A percentile compares a stretch with the other conserved stretches of the same genome.
These are phyloP conservation scores for Drosophila atroscutellata DNA, from an alignment of 2,888 invertebrate species.

Conservation along the genomic window DNA sequence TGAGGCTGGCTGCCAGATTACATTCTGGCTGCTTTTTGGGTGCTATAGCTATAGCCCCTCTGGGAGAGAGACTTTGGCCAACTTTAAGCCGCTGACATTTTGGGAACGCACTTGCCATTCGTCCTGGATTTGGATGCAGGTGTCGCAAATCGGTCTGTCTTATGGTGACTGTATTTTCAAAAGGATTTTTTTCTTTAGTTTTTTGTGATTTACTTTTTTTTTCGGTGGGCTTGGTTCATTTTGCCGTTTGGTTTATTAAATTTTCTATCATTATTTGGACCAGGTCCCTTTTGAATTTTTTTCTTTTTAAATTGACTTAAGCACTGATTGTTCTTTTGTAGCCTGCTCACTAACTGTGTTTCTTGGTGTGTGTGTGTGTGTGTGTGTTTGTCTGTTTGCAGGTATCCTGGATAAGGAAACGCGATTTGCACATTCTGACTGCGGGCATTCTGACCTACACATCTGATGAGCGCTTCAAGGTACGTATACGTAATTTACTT, in stretches of 20 bases:
- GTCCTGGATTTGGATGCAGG: constrained; percentile 23
- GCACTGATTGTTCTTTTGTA: constrained; percentile 50
- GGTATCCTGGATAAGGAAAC: constrained; percentile 96
- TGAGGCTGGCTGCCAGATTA: constrained; percentile 72
- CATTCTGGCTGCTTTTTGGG: constrained; percentile 55
- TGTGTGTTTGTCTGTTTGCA: constrained; percentile 66
- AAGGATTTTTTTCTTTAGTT: constrained; percentile 19
- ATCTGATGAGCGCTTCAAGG: constrained; percentile 94
- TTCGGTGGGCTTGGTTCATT: constrained; percentile 53
- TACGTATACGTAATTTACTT: constrained; percentile 81
- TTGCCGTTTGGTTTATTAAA: constrained; percentile 72
- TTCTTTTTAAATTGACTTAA: constrained; percentile 73
- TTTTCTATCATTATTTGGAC: constrained; percentile 62
- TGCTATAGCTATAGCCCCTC: constrained; percentile 25
- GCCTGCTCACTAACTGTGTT: not conserved
- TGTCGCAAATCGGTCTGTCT: constrained; percentile 59
- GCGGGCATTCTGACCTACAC: constrained; percentile 94
- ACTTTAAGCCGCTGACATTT: constrained; percentile 78
- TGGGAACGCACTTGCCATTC: constrained; percentile 67
- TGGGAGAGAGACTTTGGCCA: constrained; percentile 50
- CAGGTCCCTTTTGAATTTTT: constrained; percentile 52
- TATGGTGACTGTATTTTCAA: constrained; percentile 39
- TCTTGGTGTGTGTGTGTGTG: constrained; percentile 9
- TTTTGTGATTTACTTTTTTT: constrained; percentile 23
- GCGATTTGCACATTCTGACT: constrained; percentile 94